A percentile compares a stretch with the other conserved stretches of the same genome.
These are phyloP conservation scores for Alligator mississippiensis DNA, from an alignment of 2,113 vertebrate species.

Conservation along the genomic window DNA sequence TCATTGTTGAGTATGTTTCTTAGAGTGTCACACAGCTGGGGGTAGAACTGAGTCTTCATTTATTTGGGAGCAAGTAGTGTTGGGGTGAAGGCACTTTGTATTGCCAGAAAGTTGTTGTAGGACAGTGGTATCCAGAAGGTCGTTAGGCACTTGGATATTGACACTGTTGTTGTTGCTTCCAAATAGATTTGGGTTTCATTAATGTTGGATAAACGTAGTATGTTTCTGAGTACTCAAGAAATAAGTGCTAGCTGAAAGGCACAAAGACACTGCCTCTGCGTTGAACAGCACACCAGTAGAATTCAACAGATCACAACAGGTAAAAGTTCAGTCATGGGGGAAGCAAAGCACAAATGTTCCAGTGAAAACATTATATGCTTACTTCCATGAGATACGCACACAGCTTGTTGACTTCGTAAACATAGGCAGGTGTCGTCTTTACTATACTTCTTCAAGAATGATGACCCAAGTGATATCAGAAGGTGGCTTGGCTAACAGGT, in stretches of 20 bases:
- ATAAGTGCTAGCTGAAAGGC: not conserved
- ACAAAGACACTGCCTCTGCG: not conserved
- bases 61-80: too few species aligned
- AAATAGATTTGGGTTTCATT: not conserved
- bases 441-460: not conserved
- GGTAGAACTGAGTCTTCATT: too few species aligned
- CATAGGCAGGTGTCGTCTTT: fast-evolving
- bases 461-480: not conserved
- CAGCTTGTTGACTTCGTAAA: not conserved
- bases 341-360: not conserved
- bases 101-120: not conserved
- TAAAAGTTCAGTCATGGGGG: not conserved
- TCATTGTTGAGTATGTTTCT: too few species aligned
- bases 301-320: not conserved
- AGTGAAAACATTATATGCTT: not conserved
- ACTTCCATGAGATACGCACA: not conserved
- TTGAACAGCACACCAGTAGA: not conserved
- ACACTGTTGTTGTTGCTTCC: not conserved
- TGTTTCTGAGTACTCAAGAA: not conserved
- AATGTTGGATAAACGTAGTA: not conserved
- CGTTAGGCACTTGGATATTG: not conserved
- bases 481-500: not conserved
- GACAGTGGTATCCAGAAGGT: not conserved
- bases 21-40: too few species aligned
- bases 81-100: too few species aligned